phyloP scores from a whole-genome alignment of 2,888 invertebrate genomes.

The Noctua comes region DNA sequence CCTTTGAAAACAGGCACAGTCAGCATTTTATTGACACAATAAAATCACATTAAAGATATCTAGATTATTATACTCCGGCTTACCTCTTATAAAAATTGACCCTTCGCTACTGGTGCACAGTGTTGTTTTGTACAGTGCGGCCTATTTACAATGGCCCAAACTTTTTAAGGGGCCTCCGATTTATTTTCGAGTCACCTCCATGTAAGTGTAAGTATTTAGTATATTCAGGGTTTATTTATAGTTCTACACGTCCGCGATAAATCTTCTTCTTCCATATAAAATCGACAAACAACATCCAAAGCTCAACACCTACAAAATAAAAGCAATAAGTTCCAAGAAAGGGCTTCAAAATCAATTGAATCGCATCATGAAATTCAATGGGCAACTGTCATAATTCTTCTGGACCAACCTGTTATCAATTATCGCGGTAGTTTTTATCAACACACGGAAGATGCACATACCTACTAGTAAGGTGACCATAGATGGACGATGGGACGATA shows the following conservation, averaged over 20 bases:
- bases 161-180: background rate
- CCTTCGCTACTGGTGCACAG: too few species aligned
- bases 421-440: constrained; percentile 39
- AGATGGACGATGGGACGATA: constrained; percentile 27
- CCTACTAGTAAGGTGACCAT: constrained; percentile 34
- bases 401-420: constrained; percentile 45
- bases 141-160: background rate
- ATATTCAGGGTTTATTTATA: too few species aligned
- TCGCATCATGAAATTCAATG: constrained; percentile 55
- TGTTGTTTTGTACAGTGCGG: background rate
- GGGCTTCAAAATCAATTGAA: constrained; percentile 25
- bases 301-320: constrained; percentile 10
- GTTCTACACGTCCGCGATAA: background rate
- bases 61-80: too few species aligned
- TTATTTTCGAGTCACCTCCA: background rate
- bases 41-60: too few species aligned
- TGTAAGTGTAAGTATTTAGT: too few species aligned
- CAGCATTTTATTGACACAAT: too few species aligned
- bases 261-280: background rate
- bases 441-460: constrained; percentile 34
- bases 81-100: too few species aligned
- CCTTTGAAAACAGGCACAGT: too few species aligned
- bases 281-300: background rate
- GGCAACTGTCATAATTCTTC: constrained; percentile 39
- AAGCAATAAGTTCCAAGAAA: constrained; percentile 23